Conservation (phyloP, 2,888 invertebrate genomes). For the Troides helena region DNA sequence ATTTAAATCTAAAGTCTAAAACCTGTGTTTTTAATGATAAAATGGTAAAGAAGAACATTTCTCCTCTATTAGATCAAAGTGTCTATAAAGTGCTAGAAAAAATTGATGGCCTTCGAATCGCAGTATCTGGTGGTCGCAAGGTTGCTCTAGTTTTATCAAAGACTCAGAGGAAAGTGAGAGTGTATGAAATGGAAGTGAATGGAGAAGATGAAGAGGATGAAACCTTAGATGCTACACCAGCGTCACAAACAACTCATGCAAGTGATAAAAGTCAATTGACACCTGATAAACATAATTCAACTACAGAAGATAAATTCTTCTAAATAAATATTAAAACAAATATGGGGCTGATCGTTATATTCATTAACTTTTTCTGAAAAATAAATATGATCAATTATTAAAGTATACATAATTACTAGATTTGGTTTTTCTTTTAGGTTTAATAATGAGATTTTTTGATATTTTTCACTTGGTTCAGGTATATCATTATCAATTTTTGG, state of each 20-base stretch:
- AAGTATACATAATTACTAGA: too few relatives aligned
- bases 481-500: too few relatives aligned
- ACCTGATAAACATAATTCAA: conserved; percentile 47
- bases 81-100: conserved; percentile 83
- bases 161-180: conserved; percentile 87
- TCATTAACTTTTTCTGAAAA: too few relatives aligned
- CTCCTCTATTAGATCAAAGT: conserved; percentile 73
- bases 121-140: conserved; percentile 91
- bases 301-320: conserved; percentile 43
- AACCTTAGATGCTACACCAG: conserved; percentile 68
- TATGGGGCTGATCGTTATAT: too few relatives aligned
- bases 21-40: conserved; percentile 67
- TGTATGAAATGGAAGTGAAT: conserved; percentile 96
- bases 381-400: too few relatives aligned
- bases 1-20: conserved; percentile 63
- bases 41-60: conserved; percentile 74
- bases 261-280: conserved; percentile 51
- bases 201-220: conserved; percentile 93
- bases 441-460: too few relatives aligned
- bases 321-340: not conserved
- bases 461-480: too few relatives aligned
- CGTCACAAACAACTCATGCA: conserved; percentile 53
- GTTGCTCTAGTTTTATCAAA: conserved; percentile 92
- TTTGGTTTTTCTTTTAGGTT: too few relatives aligned
- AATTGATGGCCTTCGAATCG: conserved; percentile 84